Conservation (phyloP, 2,888 invertebrate genomes). For the Ditylenchus weischeri region DNA sequence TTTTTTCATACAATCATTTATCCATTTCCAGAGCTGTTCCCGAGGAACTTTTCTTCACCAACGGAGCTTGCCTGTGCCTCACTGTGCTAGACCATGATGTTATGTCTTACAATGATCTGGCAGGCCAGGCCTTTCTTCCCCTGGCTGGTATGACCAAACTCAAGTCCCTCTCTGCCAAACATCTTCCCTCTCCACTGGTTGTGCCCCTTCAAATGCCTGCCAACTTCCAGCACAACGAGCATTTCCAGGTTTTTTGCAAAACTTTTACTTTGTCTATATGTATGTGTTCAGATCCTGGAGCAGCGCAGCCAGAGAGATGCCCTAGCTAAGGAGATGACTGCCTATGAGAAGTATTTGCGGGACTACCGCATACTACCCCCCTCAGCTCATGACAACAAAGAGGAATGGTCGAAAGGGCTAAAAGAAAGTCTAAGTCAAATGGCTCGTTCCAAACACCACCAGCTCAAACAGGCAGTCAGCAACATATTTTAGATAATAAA, state of each 20-base stretch:
- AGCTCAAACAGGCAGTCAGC: constrained; percentile 11
- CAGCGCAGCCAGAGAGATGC: constrained; percentile 30
- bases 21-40: constrained; percentile 40
- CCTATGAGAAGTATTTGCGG: constrained; percentile 35
- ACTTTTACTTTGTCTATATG: constrained; percentile 1
- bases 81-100: constrained; percentile 50
- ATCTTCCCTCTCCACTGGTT: constrained; percentile 28
- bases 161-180: constrained; percentile 15
- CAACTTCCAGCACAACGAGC: constrained; percentile 25
- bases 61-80: constrained; percentile 45
- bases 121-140: constrained; percentile 37
- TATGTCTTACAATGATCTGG: constrained; percentile 34
- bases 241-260: constrained; percentile 29
- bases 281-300: constrained; percentile 29
- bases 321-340: constrained; percentile 29
- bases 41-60: constrained; percentile 44
- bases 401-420: constrained; percentile 16
- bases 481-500: constrained; percentile 4
- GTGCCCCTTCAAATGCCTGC: constrained; percentile 30
- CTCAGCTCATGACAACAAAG: constrained; percentile 32
- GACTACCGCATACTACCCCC: constrained; percentile 36
- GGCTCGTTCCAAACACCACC: constrained; percentile 10
- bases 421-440: constrained; percentile 6
- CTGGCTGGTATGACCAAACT: constrained; percentile 26
- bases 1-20: too few relatives aligned